Evolutionary conservation across 2,113 vertebrate species (phyloP).

Genomic region (Gasterosteus nipponicus): DNA sequence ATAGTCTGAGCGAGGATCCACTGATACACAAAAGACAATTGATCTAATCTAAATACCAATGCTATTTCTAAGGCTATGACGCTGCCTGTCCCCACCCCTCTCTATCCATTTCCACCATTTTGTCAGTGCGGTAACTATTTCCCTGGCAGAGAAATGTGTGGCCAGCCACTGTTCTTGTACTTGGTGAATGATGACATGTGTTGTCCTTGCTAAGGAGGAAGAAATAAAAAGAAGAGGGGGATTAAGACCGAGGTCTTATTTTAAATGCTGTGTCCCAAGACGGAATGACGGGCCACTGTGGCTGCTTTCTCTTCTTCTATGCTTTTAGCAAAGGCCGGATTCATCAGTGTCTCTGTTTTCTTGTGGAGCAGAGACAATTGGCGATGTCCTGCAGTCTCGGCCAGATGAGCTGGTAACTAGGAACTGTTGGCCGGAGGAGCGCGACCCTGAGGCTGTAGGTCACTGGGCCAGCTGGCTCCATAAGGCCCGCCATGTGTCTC

Average conservation of each 20-base stretch:
- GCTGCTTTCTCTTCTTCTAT: neutral
- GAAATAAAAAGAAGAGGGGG: slow-evolving; percentile 8
- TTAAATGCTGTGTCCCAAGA: neutral
- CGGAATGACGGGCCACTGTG: neutral
- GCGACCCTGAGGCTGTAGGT: slow-evolving; percentile 50
- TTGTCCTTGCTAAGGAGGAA: slow-evolving; percentile 42
- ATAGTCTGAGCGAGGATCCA: neutral
- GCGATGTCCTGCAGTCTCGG: slow-evolving; percentile 9
- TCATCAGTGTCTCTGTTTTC: neutral
- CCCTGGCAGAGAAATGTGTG: slow-evolving; percentile 40
- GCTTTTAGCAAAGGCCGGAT: neutral
- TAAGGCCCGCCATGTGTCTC: neutral
- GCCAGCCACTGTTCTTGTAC: slow-evolving; percentile 48
- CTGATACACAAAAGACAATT: neutral
- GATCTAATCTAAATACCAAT: slow-evolving; percentile 12
- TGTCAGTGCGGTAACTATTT: slow-evolving; percentile 49
- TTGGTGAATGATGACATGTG: slow-evolving; percentile 44
- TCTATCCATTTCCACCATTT: slow-evolving; percentile 8
- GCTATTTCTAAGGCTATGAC: slow-evolving; percentile 27
- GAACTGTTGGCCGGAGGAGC: slow-evolving; percentile 47
- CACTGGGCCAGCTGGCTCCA: slow-evolving; percentile 33
- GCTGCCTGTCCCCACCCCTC: neutral
- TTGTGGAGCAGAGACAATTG: slow-evolving; percentile 45
- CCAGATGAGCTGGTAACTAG: slow-evolving; percentile 54
- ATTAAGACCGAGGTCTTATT: neutral